Evolutionary conservation across 1,140 invertebrate genomes (phyloP), one percentile per base, ranked within the genome.

Genomic region (Nasonia vitripennis): DNA sequence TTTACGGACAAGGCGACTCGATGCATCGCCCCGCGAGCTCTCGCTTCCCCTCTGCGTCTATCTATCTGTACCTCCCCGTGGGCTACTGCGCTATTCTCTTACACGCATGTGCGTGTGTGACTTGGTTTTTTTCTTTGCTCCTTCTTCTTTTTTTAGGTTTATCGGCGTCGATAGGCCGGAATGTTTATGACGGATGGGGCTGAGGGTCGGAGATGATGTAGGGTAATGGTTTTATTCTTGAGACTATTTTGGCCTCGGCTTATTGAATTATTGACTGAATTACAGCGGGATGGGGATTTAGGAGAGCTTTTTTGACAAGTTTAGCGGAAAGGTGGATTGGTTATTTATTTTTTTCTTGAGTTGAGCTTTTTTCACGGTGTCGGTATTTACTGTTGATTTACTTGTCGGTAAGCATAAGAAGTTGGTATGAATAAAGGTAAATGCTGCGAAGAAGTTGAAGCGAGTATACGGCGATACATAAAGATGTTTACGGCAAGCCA

Each of bases 1-100:
- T 86, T 83, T 86, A 86, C 81, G 85, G 23, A 80, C 81, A 23
- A 10, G n/a, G 2, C 34, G 51, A 67, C 81, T 80, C 51, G 78
- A 80, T 85, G 70, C 73, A 68, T 85, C 84, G 81, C 23, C 74
- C 31, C 14, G 31, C 2, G 55, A 20, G 20, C 10, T 27, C 48
- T 41, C 74, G 12, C 31, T 48, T 37, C 41, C 23, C 68, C 17
- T 80, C n/a, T 31, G 62, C 68, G 67, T 71, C 80, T 81, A 73
- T 81, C 62, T 41, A 17, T 80, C 34, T 41, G n/a, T 62, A 48
- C 9, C 17, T 41, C 67, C 48, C 34, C 71, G 74, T 9, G 45
- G 11, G 41, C 74, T 37, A 20, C 48, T 23, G 14, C 41, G 12
- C 14, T 45, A n/a, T n/a, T 78, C 4, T 62, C 68, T 48, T 7